These are phyloP conservation scores for Coregonus sp. DNA, from an alignment of 2,797 vertebrate species.

Conservation along the genomic window DNA sequence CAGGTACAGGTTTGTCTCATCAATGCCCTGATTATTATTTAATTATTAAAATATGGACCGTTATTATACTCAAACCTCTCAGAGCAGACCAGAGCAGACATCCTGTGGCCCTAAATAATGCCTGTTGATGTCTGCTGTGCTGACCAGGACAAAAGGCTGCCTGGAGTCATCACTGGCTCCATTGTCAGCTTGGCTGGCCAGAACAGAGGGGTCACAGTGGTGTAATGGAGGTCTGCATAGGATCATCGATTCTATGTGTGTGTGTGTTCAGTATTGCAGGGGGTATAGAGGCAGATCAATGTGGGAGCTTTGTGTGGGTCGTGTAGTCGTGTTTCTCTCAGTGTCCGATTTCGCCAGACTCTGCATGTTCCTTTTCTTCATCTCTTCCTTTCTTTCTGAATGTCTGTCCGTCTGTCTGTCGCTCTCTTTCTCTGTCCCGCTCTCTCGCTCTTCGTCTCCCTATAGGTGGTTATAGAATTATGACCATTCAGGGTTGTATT, in stretches of 20 bases:
- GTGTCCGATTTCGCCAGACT: not conserved
- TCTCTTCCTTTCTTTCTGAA: not conserved
- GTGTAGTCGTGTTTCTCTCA: not conserved
- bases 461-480: slow-evolving; percentile 40
- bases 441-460: not conserved
- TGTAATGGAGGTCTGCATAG: not conserved
- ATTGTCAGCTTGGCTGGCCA: not conserved
- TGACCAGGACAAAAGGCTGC: not conserved
- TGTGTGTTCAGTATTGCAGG: not conserved
- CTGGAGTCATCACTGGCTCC: not conserved
- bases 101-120: not conserved
- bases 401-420: not conserved
- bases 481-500: slow-evolving; percentile 35
- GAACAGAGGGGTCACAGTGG: not conserved
- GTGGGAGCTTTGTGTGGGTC: not conserved
- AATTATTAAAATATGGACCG: too few species aligned
- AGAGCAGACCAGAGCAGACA: not conserved
- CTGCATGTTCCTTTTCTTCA: not conserved
- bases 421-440: not conserved
- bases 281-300: not conserved
- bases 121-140: not conserved
- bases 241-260: not conserved
- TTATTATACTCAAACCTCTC: not conserved
- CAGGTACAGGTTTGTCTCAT: too few species aligned
- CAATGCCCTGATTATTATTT: too few species aligned